Base-by-base conservation (phyloP, 2,113 vertebrate species). In the Paedocypris sp. region DNA sequence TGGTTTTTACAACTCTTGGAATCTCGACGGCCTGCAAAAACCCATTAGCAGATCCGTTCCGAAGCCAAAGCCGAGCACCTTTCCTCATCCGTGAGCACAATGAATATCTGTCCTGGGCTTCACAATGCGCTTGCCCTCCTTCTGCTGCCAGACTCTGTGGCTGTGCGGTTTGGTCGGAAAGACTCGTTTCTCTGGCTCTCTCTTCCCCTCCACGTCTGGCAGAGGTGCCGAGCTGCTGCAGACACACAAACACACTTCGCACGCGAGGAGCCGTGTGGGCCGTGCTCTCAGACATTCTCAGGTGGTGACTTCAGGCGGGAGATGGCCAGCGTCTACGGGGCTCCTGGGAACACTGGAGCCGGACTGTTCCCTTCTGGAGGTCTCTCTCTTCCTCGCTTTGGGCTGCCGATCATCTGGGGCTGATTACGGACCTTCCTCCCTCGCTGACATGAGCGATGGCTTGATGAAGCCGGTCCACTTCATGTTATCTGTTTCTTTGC, bases 301-400 rank as follows among this genome's bases (percentile, higher is more conserved):
- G 69, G 66, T 72, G 65, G 65, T 75, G 77, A 72, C 70, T 73
- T 77, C 71, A 79, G 68, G 33, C 39, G 53, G n/a, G n/a, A 18
- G 23, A 13, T 6, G 12, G 54, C 43, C 54, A 43, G 43, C 54
- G 32, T 58, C 39, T 39, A 1, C 6, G 1, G 39, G 53, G 42
- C 63, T 39, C 35, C 10, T 22, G 36, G 65, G 67, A 70, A 36
- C 11, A 36, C 15, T n/a, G n/a, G 29, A 35, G 32, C 16, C 45
- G 48, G 45, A 45, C 23, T 7, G 53, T 75, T 75, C 63, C 64
- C n/a, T 64, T 38, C 19, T 35, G 29, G 41, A 64, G 54, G 63
- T 64, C 10, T 43, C 36, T 36, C 12, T 60, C 23, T 58, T 43
- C 38, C 16, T 18, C 4, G 4, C 32, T 43, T 58, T 58, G 6